Conservation (phyloP, 2,888 invertebrate genomes). For the Hirtodrosophila histrioides region DNA sequence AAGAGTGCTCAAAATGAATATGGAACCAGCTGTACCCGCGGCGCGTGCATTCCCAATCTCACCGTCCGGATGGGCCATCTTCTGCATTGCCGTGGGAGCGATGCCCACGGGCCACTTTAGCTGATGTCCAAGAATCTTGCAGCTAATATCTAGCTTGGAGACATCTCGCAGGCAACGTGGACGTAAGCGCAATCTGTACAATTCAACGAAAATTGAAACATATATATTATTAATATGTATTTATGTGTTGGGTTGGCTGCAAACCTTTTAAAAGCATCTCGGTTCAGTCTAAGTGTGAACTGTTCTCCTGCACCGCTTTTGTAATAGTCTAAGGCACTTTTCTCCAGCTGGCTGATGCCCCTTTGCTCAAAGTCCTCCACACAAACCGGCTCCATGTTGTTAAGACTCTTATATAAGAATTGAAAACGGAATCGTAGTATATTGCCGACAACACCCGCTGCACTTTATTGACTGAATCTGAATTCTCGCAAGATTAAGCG, state of each 20-base stretch:
- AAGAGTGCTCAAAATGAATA: constrained; percentile 94
- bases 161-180: constrained; percentile 92
- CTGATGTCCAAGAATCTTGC: constrained; percentile 87
- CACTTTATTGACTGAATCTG: constrained; percentile 26
- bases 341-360: constrained; percentile 88
- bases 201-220: background rate
- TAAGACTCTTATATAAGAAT: constrained; percentile 9
- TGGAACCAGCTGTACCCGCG: constrained; percentile 90
- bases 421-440: background rate
- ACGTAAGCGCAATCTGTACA: constrained; percentile 88
- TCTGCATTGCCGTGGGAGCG: constrained; percentile 96
- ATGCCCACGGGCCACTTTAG: constrained; percentile 91
- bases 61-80: constrained; percentile 95
- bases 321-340: constrained; percentile 92
- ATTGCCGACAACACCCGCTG: constrained; percentile 1
- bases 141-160: constrained; percentile 87
- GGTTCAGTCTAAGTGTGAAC: constrained; percentile 89
- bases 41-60: constrained; percentile 94
- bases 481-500: constrained; percentile 6
- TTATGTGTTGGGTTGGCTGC: background rate
- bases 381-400: constrained; percentile 86
- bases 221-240: too few relatives aligned
- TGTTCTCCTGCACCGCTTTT: constrained; percentile 94
- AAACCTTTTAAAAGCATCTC: constrained; percentile 88
- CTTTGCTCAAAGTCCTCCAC: constrained; percentile 91